A percentile compares a stretch with the other conserved stretches of the same genome.
Evolutionary conservation across 2,797 vertebrate species (phyloP).

Genomic region (Denticeps clupeoides): DNA sequence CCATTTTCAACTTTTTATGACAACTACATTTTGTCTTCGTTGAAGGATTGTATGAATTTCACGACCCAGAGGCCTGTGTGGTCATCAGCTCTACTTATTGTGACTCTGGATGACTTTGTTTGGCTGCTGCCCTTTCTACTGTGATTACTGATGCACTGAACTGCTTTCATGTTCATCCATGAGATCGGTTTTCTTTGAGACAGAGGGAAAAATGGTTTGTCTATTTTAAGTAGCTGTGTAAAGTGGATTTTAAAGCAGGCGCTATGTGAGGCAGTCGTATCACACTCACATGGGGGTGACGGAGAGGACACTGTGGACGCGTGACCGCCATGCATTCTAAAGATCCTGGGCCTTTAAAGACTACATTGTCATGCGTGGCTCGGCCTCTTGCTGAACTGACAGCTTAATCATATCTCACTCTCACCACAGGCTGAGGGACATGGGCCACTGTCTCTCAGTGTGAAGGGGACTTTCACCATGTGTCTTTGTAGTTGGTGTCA

Average conservation of each 20-base stretch:
- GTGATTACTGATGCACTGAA: too few species aligned
- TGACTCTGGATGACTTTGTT: too few species aligned
- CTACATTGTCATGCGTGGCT: slow-evolving; percentile 17
- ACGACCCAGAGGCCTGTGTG: too few species aligned
- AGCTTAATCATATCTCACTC: slow-evolving; percentile 25
- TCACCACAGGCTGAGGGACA: too few species aligned
- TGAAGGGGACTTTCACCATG: too few species aligned
- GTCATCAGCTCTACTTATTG: too few species aligned
- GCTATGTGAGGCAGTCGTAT: slow-evolving; percentile 15
- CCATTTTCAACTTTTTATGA: too few species aligned
- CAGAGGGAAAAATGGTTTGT: slow-evolving; percentile 14
- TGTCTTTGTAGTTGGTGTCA: too few species aligned
- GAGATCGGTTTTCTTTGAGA: neutral
- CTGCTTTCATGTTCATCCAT: slow-evolving; percentile 3
- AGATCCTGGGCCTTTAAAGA: slow-evolving; percentile 19
- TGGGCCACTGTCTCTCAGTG: too few species aligned
- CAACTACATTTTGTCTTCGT: too few species aligned
- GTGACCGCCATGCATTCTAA: slow-evolving; percentile 4
- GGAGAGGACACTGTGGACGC: slow-evolving; percentile 20
- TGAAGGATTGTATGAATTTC: too few species aligned
- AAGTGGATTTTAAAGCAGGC: slow-evolving; percentile 23
- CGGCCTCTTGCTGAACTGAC: slow-evolving; percentile 19
- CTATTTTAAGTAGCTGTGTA: slow-evolving; percentile 13
- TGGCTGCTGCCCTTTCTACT: too few species aligned
- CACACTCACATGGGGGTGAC: slow-evolving; percentile 12